A percentile compares a stretch with the other conserved stretches of the same genome.
phyloP scores from a whole-genome alignment of 2,113 vertebrate species.

The Rafetus swinhoei region DNA sequence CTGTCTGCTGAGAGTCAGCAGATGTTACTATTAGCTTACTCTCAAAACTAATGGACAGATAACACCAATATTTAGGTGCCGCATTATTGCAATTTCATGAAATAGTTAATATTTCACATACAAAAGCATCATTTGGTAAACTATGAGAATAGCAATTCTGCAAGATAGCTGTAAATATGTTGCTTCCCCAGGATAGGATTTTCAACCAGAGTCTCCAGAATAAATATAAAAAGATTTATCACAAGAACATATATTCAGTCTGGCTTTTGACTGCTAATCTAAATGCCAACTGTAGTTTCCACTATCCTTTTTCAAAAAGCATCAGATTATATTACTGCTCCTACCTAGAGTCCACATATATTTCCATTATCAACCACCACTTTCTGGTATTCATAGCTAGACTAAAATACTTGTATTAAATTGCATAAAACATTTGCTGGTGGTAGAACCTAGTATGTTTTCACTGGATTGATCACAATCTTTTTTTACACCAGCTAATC shows the following conservation, averaged over 20 bases:
- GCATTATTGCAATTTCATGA: background rate
- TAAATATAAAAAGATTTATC: background rate
- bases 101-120: background rate
- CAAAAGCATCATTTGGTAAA: background rate
- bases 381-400: background rate
- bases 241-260: background rate
- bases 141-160: background rate
- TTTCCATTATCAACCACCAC: background rate
- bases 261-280: background rate
- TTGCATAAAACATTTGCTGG: accelerated
- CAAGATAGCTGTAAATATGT: background rate
- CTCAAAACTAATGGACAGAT: slow-evolving; percentile 39
- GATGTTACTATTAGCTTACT: slow-evolving; percentile 68
- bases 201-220: slow-evolving; percentile 8
- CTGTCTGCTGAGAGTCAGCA: slow-evolving; percentile 60
- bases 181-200: background rate
- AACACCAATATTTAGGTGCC: background rate
- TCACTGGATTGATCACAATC: accelerated
- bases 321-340: background rate
- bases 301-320: background rate
- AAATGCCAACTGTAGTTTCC: background rate
- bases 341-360: background rate
- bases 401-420: background rate
- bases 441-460: accelerated
- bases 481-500: background rate